phyloP scores from a whole-genome alignment of 2,888 invertebrate genomes.

The Troilus luridus region DNA sequence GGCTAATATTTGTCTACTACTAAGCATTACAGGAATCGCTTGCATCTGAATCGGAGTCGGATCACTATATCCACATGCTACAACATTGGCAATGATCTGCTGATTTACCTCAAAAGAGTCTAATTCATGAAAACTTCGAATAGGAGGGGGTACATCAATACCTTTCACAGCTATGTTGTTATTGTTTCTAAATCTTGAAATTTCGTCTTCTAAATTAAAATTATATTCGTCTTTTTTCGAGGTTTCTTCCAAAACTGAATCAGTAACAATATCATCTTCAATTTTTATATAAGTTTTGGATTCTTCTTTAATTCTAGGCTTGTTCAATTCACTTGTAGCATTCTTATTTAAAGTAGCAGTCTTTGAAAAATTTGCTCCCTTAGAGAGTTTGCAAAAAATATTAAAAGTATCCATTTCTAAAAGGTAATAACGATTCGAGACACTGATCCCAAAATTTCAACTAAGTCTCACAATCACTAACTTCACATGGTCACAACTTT shows the following conservation, averaged over 20 bases:
- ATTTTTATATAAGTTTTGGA: not conserved
- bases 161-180: constrained; percentile 86
- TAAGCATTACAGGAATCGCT: constrained; percentile 85
- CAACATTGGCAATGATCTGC: constrained; percentile 79
- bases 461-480: not conserved
- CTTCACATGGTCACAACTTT: not conserved
- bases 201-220: constrained; percentile 50
- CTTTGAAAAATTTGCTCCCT: not conserved
- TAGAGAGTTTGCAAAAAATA: not conserved
- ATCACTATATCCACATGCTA: constrained; percentile 77
- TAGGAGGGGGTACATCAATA: constrained; percentile 83
- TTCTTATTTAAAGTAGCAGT: not conserved
- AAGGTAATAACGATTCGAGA: not conserved
- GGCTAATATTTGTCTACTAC: constrained; percentile 85
- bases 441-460: not conserved
- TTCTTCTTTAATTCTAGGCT: not conserved
- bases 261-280: not conserved
- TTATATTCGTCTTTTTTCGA: constrained; percentile 23
- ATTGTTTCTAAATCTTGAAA: constrained; percentile 81
- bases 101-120: constrained; percentile 73
- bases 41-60: constrained; percentile 96
- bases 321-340: not conserved
- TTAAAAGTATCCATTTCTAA: not conserved
- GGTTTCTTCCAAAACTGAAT: not conserved
- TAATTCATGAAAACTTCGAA: constrained; percentile 80